These are phyloP conservation scores for Agriopis aurantiaria DNA, from an alignment of 2,888 invertebrate species.

Conservation along the genomic window DNA sequence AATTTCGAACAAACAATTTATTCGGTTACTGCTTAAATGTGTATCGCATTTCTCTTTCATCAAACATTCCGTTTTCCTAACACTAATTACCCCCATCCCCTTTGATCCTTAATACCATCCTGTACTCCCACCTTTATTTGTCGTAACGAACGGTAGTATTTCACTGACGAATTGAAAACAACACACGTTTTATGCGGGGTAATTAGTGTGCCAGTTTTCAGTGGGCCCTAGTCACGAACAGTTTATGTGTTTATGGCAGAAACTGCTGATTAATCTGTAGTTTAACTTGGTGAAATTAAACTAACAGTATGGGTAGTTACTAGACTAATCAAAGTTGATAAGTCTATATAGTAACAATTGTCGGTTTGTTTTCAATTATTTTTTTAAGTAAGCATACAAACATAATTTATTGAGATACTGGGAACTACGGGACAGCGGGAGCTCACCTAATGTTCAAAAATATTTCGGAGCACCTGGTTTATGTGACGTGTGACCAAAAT, in stretches of 20 bases:
- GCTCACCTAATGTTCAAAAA: too few relatives aligned
- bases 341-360: too few relatives aligned
- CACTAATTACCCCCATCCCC: slow-evolving; percentile 14
- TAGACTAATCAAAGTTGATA: not conserved
- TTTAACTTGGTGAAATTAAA: not conserved
- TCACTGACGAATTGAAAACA: slow-evolving; percentile 28
- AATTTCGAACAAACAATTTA: not conserved
- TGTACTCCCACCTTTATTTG: slow-evolving; percentile 29
- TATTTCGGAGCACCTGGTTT: too few relatives aligned
- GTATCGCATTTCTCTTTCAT: not conserved
- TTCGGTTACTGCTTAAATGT: slow-evolving; percentile 2
- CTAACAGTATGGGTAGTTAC: not conserved
- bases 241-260: slow-evolving; percentile 7
- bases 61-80: not conserved
- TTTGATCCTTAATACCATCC: slow-evolving; percentile 17
- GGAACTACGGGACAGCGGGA: too few relatives aligned
- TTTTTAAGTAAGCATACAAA: too few relatives aligned
- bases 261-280: slow-evolving; percentile 4
- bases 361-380: too few relatives aligned
- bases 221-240: slow-evolving; percentile 11
- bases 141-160: slow-evolving; percentile 18
- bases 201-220: slow-evolving; percentile 21
- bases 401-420: too few relatives aligned
- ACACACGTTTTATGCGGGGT: slow-evolving; percentile 16
- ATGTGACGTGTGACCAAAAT: too few relatives aligned